Base-by-base conservation (phyloP, 2,888 invertebrate species). In the Agriopis marginaria region DNA sequence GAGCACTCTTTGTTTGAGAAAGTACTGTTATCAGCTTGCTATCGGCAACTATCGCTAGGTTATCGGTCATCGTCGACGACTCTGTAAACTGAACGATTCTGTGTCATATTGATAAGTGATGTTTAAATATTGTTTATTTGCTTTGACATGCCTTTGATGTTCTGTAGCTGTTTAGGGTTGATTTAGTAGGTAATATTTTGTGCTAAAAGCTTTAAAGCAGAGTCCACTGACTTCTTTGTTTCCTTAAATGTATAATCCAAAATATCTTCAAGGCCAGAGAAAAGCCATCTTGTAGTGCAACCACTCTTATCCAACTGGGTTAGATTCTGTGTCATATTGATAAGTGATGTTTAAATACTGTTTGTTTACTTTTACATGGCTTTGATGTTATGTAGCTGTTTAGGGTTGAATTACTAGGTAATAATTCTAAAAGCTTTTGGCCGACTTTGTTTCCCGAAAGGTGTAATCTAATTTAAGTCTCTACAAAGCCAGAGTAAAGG, bases 11-110 rank as follows among this genome's bases (percentile, higher is more conserved):
- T 70, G 62, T 66, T 66, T 63, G 66, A 59, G 58, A 23, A 73
- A 71, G 51, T 42, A 39, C 9, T 49, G 14, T 68, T 76, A 77
- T 77, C 75, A 47, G 66, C 51, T 45, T 49, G 60, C 42, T 66
- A 63, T 74, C 68, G 56, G 32, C 10, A 32, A 51, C 63, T 75
- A 77, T 77, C 76, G 75, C 63, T 68, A 72, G 73, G 71, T 76
- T 80, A 80, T 80, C 80, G 79, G 79, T 76, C 77, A 72, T 56
- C 75, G 73, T 49, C 79, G 68, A 55, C 79, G 69, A 71, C 71
- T 65, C 68, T 73, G 72, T 74, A 68, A 56, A 49, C 66, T 71
- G 68, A 62, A 40, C 62, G 58, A 65, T 74, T 71, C 71, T 74
- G 74, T 74, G 74, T 73, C 74, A 72, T 12, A 58, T 55, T 40